Percentiles rank a stretch among this genome's conserved stretches.
Conservation (phyloP, 2,888 invertebrate species). For the Timandra comae region DNA sequence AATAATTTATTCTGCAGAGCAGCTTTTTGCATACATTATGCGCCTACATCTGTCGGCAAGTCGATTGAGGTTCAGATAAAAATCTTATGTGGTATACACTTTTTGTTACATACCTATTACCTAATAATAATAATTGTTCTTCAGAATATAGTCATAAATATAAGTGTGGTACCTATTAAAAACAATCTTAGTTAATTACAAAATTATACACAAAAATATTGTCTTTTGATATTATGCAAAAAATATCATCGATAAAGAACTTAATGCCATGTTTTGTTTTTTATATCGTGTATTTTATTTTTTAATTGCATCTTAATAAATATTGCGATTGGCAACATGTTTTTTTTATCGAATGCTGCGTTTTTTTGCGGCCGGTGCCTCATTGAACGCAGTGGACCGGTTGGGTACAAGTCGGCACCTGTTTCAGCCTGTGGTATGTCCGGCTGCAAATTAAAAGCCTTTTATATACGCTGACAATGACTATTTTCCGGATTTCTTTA, state of each 20-base stretch:
- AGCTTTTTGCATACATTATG: constrained; percentile 31
- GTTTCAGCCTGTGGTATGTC: constrained; percentile 52
- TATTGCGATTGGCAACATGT: constrained; percentile 19
- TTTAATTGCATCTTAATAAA: not conserved
- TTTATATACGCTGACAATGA: constrained; percentile 33
- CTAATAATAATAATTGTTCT: too few species aligned
- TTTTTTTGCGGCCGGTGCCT: constrained; percentile 32
- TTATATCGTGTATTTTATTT: not conserved
- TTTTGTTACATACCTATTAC: too few species aligned
- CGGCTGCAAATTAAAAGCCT: constrained; percentile 47
- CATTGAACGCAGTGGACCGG: constrained; percentile 39
- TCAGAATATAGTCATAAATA: too few species aligned
- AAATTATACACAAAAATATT: too few species aligned
- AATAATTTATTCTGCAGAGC: constrained; percentile 33
- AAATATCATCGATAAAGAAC: not conserved
- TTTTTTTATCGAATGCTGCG: constrained; percentile 34
- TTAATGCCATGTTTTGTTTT: not conserved
- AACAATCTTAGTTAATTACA: too few species aligned
- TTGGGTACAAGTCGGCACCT: constrained; percentile 66
- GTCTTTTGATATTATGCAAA: not conserved
- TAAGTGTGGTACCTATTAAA: too few species aligned
- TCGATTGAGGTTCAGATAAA: constrained; percentile 10
- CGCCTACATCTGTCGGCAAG: constrained; percentile 10
- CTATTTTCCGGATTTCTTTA: constrained; percentile 35
- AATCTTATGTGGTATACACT: too few species aligned